Percentiles rank a stretch among this genome's conserved stretches.
Evolutionary conservation across 1,140 invertebrate species (phyloP).

Genomic region (Diprion similis): DNA sequence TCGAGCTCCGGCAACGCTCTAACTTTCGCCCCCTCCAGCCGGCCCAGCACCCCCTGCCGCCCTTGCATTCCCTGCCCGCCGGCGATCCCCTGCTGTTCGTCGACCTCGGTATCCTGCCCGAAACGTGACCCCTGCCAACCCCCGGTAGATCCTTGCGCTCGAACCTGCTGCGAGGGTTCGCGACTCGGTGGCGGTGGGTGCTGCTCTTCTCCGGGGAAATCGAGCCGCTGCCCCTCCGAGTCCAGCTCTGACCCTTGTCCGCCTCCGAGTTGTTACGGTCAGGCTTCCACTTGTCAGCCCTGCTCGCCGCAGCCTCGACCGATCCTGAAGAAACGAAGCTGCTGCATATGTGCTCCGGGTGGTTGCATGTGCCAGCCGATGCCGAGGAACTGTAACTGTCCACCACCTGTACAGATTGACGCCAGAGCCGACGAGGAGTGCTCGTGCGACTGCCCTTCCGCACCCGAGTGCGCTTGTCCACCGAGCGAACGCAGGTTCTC

Average conservation of each 20-base stretch:
- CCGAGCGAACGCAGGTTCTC: conserved; percentile 42
- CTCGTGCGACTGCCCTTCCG: conserved; percentile 37
- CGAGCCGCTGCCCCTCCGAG: conserved; percentile 13
- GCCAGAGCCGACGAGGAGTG: conserved; percentile 36
- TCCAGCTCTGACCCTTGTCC: conserved; percentile 6
- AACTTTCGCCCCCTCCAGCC: not conserved
- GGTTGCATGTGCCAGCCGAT: conserved; percentile 42
- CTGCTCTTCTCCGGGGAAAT: conserved; percentile 22
- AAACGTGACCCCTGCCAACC: not conserved
- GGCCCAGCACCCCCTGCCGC: not conserved
- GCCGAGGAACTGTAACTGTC: conserved; percentile 42
- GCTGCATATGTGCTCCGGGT: conserved; percentile 22
- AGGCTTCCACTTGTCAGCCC: conserved; percentile 23
- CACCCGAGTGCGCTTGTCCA: conserved; percentile 42
- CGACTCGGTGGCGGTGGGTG: not conserved
- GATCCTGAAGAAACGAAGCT: conserved; percentile 34
- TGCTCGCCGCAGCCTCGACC: conserved; percentile 26
- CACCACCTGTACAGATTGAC: conserved; percentile 40
- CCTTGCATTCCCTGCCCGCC: not conserved
- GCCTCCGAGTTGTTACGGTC: not conserved
- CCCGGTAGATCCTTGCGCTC: not conserved
- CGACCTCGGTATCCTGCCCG: not conserved
- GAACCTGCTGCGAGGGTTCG: not conserved
- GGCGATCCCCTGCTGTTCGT: not conserved
- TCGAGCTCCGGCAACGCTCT: not conserved